Evolutionary conservation across 1,140 invertebrate genomes (phyloP), one percentile per base, ranked within the genome.

Genomic region (Pteromalus puparum): DNA sequence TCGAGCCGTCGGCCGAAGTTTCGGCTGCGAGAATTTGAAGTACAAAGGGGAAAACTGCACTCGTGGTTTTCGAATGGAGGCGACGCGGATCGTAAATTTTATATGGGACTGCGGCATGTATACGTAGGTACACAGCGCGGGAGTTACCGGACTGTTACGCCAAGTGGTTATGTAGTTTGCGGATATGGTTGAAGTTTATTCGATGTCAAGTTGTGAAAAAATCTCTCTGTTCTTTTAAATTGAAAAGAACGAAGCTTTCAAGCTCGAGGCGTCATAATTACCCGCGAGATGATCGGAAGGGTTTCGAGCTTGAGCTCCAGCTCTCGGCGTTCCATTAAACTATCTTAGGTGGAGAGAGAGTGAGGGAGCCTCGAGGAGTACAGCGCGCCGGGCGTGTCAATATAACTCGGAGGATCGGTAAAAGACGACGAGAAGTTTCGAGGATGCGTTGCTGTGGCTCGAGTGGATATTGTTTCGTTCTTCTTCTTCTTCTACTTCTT

Each of bases 401-500:
- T 70, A 70, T 70, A 70, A 70, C 24, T 70, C 28, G 67, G 10
- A 28, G 67, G 67, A 70, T 70, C 67, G 67, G 67, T 38, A 30
- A 74, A 30, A 74, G 34, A 42, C 34, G 30, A 70, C 9, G 68
- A 70, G 68, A 74, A 74, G 18, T 42, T 74, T 38, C 72, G 30
- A 74, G 72, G 68, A 70, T 30, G 72, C 34, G 30, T 2, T 9
- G 15, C 12, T 9, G 15, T 5, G 34, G 10, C 46, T 76, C 74
- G 10, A 76, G 74, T 76, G 74, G 74, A 26, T 76, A 53, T 76
- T 76, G 74, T 76, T 76, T 76, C 42, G n/a, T 10, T 48, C n/a
- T 53, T 46, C 18, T 61, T 61, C 18, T n/a, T n/a, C 18, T 48
- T 15, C 13, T n/a, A n/a, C n/a, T 61, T 61, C 18, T 61, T 61